A percentile compares a stretch with the other conserved stretches of the same genome.
These are phyloP conservation scores for Oreohelix idahoensis DNA, from an alignment of 1,140 invertebrate genomes.

Conservation along the genomic window DNA sequence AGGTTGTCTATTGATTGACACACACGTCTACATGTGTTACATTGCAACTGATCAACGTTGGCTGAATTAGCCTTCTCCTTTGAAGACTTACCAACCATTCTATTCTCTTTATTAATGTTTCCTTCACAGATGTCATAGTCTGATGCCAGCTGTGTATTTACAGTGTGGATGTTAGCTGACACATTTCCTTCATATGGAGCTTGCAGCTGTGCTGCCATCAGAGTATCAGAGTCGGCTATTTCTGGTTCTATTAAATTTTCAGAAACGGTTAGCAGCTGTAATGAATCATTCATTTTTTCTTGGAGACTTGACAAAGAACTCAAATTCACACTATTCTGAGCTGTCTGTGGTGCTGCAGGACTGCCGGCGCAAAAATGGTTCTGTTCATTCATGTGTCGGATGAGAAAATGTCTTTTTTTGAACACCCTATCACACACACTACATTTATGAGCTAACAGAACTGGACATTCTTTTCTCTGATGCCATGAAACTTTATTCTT, in stretches of 20 bases:
- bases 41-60: not conserved
- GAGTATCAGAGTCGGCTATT: not conserved
- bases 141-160: not conserved
- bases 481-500: conserved; percentile 5
- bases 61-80: not conserved
- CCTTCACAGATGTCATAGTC: not conserved
- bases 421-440: conserved; percentile 32
- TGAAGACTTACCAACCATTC: not conserved
- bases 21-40: not conserved
- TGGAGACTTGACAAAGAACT: conserved; percentile 4
- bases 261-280: not conserved
- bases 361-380: not conserved
- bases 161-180: not conserved
- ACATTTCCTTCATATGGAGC: not conserved
- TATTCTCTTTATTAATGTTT: not conserved
- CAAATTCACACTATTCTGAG: not conserved
- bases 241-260: not conserved
- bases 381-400: conserved; percentile 31
- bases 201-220: not conserved
- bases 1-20: not conserved
- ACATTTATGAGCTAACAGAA: conserved; percentile 1
- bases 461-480: conserved; percentile 27
- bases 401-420: conserved; percentile 24
- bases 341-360: too few relatives aligned
- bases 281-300: conserved; percentile 12